Conservation (phyloP, 2,113 vertebrate species). For the Aldabrachelys gigantea region DNA sequence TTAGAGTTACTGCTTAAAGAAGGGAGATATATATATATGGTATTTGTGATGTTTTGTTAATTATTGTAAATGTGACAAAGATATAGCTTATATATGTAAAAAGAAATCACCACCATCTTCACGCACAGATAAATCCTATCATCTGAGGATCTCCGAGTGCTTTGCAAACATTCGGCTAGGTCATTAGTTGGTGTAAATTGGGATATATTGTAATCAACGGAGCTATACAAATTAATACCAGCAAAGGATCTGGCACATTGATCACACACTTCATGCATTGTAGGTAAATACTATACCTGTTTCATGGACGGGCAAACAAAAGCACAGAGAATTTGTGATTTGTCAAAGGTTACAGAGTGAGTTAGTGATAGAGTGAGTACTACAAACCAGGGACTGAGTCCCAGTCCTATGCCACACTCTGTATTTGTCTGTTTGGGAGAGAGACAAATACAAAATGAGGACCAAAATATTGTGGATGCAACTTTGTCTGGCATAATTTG, state of each 20-base stretch:
- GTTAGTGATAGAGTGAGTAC: background rate
- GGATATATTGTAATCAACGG: accelerated
- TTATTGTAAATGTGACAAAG: background rate
- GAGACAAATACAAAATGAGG: background rate
- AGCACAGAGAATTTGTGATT: background rate
- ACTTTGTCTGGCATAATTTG: accelerated
- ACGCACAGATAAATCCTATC: background rate
- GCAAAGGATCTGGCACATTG: background rate
- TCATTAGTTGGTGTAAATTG: background rate
- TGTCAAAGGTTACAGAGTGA: background rate
- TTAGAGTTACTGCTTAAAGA: background rate
- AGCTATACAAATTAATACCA: too few relatives aligned
- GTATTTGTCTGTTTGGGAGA: accelerated
- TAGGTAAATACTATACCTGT: accelerated
- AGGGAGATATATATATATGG: background rate
- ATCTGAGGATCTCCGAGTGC: accelerated
- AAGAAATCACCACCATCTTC: background rate
- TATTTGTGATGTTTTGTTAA: background rate
- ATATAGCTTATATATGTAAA: accelerated
- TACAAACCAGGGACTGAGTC: background rate
- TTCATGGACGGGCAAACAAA: background rate
- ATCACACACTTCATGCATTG: background rate
- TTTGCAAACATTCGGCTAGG: background rate
- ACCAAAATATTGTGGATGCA: background rate
- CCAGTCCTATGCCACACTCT: accelerated